Percentiles rank a stretch among this genome's conserved stretches.
Evolutionary conservation across 2,888 invertebrate species (phyloP).

Genomic region (Hydropsyche betteni): DNA sequence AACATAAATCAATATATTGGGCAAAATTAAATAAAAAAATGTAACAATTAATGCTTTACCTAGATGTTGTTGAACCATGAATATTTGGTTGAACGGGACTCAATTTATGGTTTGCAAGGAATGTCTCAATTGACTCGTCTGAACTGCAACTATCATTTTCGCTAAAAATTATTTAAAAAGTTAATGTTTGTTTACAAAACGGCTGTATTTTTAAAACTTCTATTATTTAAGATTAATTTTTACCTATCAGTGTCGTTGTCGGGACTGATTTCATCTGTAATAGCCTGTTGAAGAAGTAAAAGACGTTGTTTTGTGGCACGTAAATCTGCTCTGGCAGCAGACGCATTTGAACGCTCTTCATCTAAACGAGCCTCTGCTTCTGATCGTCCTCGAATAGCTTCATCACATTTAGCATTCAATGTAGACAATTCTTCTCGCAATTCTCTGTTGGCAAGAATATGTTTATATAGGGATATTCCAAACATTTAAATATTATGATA

Average conservation of each 20-base stretch:
- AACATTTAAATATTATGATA: neutral
- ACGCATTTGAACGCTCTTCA: slow-evolving; percentile 74
- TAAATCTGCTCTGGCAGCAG: slow-evolving; percentile 81
- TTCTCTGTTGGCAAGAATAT: slow-evolving; percentile 63
- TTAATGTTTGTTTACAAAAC: neutral
- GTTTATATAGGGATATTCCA: no score
- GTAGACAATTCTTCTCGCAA: slow-evolving; percentile 81
- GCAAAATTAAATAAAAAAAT: neutral
- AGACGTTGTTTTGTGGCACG: slow-evolving; percentile 89
- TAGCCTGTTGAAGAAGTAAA: slow-evolving; percentile 90
- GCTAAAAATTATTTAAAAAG: slow-evolving; percentile 56
- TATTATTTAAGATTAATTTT: neutral
- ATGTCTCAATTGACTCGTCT: slow-evolving; percentile 72
- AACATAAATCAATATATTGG: no score
- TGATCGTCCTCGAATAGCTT: slow-evolving; percentile 75
- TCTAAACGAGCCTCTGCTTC: slow-evolving; percentile 81
- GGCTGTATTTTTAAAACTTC: no score
- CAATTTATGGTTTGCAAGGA: slow-evolving; percentile 70
- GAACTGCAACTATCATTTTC: slow-evolving; percentile 74
- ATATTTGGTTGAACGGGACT: slow-evolving; percentile 60
- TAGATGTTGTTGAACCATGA: slow-evolving; percentile 47
- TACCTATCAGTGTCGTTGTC: slow-evolving; percentile 76
- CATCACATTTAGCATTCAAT: slow-evolving; percentile 77
- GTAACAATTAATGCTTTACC: slow-evolving; percentile 35
- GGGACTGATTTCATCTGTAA: slow-evolving; percentile 84